phyloP scores from a whole-genome alignment of 2,888 invertebrate species.

The Geotrupes spiniger region DNA sequence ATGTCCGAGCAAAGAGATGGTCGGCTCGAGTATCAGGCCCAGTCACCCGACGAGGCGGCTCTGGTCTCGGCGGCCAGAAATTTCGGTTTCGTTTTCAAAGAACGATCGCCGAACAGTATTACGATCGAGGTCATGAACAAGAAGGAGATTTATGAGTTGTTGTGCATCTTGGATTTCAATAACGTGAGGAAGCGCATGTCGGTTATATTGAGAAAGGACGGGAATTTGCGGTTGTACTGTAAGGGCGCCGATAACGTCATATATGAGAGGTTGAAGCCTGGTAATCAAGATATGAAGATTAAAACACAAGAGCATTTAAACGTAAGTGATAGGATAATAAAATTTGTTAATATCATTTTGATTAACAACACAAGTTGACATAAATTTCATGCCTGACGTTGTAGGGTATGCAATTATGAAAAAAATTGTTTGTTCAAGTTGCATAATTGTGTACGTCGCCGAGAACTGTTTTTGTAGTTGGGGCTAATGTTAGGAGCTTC shows the following conservation, averaged over 20 bases:
- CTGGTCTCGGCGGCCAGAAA: conserved; percentile 96
- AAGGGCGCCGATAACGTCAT: conserved; percentile 99
- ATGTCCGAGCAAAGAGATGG: conserved; percentile 93
- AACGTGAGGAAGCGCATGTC: conserved; percentile 99
- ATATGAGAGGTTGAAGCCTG: conserved; percentile 83
- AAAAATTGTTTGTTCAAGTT: no score
- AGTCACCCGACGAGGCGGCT: conserved; percentile 97
- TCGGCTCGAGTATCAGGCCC: conserved; percentile 85
- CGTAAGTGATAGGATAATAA: conserved; percentile 61
- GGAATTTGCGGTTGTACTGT: conserved; percentile 84
- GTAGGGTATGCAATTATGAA: no score
- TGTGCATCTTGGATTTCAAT: conserved; percentile 98
- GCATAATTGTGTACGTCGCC: no score
- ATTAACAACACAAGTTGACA: no score
- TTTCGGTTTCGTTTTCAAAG: conserved; percentile 97
- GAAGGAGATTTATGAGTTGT: conserved; percentile 86
- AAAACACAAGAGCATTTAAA: conserved; percentile 92
- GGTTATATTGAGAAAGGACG: conserved; percentile 82
- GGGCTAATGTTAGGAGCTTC: no score
- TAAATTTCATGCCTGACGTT: no score
- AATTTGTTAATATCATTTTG: no score
- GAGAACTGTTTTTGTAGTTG: no score
- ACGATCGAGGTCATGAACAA: conserved; percentile 85
- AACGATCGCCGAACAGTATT: conserved; percentile 88
- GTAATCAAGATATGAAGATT: conserved; percentile 72